Percentiles rank a stretch among this genome's conserved stretches.
phyloP scores from a whole-genome alignment of 2,113 vertebrate species.

The Chaetodon trifascialis region DNA sequence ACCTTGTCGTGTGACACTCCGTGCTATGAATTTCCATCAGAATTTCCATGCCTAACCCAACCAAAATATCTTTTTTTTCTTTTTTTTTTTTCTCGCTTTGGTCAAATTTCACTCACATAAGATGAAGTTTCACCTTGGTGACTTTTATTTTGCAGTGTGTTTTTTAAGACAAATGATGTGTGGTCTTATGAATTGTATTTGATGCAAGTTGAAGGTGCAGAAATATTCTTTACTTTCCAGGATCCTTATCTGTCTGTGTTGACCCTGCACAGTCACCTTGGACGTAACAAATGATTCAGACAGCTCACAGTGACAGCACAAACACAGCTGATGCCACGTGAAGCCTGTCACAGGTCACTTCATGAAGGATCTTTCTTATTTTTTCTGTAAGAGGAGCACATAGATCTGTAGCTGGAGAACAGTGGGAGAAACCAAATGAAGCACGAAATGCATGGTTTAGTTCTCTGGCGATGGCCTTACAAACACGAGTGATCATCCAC shows the following conservation, averaged over 20 bases:
- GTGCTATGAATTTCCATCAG: background rate
- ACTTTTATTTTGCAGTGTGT: constrained; percentile 16
- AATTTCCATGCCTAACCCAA: background rate
- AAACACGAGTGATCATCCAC: constrained; percentile 30
- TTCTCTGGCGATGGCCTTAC: background rate
- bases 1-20: no score
- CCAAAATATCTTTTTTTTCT: background rate
- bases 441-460: constrained; percentile 5
- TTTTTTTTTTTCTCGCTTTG: background rate
- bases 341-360: constrained; percentile 44
- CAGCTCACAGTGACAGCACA: constrained; percentile 14
- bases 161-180: constrained; percentile 28
- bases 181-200: constrained; percentile 13
- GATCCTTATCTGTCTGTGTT: background rate
- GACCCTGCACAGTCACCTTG: constrained; percentile 47
- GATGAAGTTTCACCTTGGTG: constrained; percentile 5
- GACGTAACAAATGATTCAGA: constrained; percentile 29
- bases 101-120: background rate
- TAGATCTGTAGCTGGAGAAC: background rate
- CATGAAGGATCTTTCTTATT: constrained; percentile 23
- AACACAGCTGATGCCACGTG: constrained; percentile 14
- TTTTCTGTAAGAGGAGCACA: background rate
- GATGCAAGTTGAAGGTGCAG: constrained; percentile 20
- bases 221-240: constrained; percentile 10
- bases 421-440: constrained; percentile 21